Conservation (phyloP, 1,140 invertebrate species). For the Papilio polyxenes region DNA sequence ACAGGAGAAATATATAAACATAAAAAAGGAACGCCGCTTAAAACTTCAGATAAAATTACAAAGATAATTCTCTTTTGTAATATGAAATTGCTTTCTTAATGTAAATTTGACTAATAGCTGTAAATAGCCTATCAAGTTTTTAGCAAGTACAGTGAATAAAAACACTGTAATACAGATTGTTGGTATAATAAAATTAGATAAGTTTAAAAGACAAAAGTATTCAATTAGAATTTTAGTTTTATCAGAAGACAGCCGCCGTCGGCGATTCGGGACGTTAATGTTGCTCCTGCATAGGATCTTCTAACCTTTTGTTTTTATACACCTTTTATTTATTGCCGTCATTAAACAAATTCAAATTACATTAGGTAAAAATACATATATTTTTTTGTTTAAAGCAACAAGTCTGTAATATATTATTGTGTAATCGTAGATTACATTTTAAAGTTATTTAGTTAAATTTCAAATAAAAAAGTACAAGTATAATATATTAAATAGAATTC, state of each 20-base stretch:
- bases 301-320: constrained; percentile 19
- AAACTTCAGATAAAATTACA: neutral
- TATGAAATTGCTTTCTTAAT: constrained; percentile 28
- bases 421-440: neutral
- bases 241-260: constrained; percentile 41
- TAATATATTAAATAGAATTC: neutral
- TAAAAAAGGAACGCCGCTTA: neutral
- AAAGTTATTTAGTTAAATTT: neutral
- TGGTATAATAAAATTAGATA: constrained; percentile 52
- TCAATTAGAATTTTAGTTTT: constrained; percentile 53
- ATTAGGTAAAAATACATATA: neutral
- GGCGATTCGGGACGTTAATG: neutral
- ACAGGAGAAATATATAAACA: neutral
- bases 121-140: constrained; percentile 53
- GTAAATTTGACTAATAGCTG: constrained; percentile 47
- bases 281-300: neutral
- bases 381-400: neutral
- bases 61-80: neutral
- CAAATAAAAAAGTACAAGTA: neutral
- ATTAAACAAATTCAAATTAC: constrained; percentile 5
- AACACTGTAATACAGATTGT: constrained; percentile 45
- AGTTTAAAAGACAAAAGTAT: constrained; percentile 51
- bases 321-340: neutral
- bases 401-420: neutral
- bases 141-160: constrained; percentile 54